Evolutionary conservation across 2,888 invertebrate species (phyloP), one percentile per base, ranked within the genome.

Genomic region (Pediacus dermestoides): DNA sequence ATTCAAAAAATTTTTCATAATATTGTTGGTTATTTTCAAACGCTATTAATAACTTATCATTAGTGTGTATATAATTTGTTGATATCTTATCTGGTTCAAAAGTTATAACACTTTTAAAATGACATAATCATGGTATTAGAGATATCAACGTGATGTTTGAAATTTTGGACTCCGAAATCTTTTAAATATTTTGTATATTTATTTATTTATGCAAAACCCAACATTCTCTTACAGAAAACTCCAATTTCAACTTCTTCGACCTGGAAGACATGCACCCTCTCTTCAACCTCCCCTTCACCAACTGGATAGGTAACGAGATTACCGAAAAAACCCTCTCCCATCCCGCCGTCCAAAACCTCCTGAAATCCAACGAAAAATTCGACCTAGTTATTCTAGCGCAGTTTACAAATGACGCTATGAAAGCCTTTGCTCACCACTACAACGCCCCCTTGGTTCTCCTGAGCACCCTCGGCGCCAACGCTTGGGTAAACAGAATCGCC

Each of bases 381-480:
- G 65, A 66, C 34, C 47, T 59, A 2, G 53, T 66, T 7, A 50
- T 67, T 4, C 61, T 70, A 7, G 45, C 42, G 54, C 60, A 71
- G 34, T 73, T 72, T 50, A 52, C 70, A n/a, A 70, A 68, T 45
- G 74, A 76, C 50, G 72, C 71, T 1, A 47, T 63, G 6, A 62
- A 42, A 33, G 70, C 70, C 2, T 43, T 70, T 1, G 61, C 63
- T 2, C 52, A 61, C 18, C 60, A 62, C 39, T 63, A 58, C 42
- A 50, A 63, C 16, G 62, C 61, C 1, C 66, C 61, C 1, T 26
- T 66, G 4, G 57, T 71, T n/a, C 16, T 63, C 1, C 57, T 68
- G 8, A 70, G 68, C 53, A 70, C 73, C 0, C 37, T 72, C 16
- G 71, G 70, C 7, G 66, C 70, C 31, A 67, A 66, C 44, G 61